Conservation (phyloP, 2,113 vertebrate species). For the Tragelaphus buxtoni region DNA sequence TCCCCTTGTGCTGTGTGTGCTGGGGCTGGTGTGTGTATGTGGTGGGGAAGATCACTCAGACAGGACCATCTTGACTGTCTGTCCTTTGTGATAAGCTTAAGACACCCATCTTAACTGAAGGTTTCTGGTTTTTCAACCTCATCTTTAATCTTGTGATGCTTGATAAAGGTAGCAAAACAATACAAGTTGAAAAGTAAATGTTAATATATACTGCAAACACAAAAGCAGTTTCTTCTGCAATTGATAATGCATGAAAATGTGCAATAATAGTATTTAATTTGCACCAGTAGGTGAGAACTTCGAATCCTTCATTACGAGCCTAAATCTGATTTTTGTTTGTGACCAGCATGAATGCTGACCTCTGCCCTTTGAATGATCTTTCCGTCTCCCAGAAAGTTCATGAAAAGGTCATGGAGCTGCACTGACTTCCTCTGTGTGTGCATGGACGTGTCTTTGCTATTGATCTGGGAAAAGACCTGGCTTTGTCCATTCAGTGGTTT, state of each 20-base stretch:
- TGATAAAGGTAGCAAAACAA: slow-evolving; percentile 38
- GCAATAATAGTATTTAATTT: slow-evolving; percentile 61
- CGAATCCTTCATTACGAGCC: slow-evolving; percentile 79
- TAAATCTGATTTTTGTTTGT: slow-evolving; percentile 92
- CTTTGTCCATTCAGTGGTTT: slow-evolving; percentile 30
- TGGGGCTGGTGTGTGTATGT: neutral
- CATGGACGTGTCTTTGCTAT: slow-evolving; percentile 81
- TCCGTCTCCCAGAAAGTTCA: slow-evolving; percentile 91
- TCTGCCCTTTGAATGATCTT: slow-evolving; percentile 89
- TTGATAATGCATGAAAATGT: slow-evolving; percentile 29
- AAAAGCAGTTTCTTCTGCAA: slow-evolving; percentile 29
- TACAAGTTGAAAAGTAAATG: slow-evolving; percentile 13
- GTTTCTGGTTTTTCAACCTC: slow-evolving; percentile 33
- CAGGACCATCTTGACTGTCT: neutral
- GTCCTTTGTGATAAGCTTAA: neutral
- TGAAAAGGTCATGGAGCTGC: slow-evolving; percentile 87
- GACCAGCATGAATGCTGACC: slow-evolving; percentile 91
- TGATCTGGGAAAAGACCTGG: slow-evolving; percentile 72
- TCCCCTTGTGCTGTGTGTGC: neutral
- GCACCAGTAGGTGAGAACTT: slow-evolving; percentile 30
- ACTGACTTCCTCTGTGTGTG: slow-evolving; percentile 78
- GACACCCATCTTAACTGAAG: neutral
- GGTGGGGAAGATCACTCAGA: neutral
- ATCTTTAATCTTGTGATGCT: slow-evolving; percentile 33
- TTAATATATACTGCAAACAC: slow-evolving; percentile 26